Percentiles rank a stretch among this genome's conserved stretches.
These are phyloP conservation scores for Peromyscus melanophrys DNA, from an alignment of 2,797 vertebrate genomes.

Conservation along the genomic window DNA sequence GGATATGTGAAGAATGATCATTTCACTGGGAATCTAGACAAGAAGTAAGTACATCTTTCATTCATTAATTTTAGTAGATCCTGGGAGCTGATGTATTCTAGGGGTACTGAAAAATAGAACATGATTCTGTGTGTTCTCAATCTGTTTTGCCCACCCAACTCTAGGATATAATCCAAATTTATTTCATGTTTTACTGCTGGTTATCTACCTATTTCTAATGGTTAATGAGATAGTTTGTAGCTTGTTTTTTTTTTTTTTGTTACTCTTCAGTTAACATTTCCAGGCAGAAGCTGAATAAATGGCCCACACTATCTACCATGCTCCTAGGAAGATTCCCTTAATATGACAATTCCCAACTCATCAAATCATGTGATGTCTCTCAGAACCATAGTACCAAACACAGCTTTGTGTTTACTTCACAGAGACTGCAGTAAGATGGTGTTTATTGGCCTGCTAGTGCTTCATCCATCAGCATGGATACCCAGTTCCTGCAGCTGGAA, in stretches of 20 bases:
- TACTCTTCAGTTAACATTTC: neutral
- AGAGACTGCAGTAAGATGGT: neutral
- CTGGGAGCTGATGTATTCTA: neutral
- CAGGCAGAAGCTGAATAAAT: neutral
- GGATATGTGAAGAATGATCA: neutral
- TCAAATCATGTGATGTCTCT: neutral
- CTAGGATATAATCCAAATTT: neutral
- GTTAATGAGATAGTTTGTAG: neutral
- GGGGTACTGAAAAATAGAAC: neutral
- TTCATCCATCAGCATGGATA: neutral
- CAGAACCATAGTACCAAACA: neutral
- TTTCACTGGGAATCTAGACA: neutral
- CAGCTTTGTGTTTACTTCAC: neutral
- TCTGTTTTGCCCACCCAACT: neutral
- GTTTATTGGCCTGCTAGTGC: neutral
- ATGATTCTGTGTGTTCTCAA: neutral
- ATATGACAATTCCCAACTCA: neutral
- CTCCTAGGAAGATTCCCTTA: neutral
- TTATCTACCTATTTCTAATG: accelerated
- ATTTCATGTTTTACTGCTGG: neutral
- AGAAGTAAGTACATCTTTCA: neutral
- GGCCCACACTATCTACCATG: neutral
- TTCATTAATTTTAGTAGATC: neutral
- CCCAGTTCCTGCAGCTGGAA: neutral
- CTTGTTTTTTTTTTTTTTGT: neutral